phyloP scores from a whole-genome alignment of 2,113 vertebrate species.

The Ptilorrhoa leucosticta region DNA sequence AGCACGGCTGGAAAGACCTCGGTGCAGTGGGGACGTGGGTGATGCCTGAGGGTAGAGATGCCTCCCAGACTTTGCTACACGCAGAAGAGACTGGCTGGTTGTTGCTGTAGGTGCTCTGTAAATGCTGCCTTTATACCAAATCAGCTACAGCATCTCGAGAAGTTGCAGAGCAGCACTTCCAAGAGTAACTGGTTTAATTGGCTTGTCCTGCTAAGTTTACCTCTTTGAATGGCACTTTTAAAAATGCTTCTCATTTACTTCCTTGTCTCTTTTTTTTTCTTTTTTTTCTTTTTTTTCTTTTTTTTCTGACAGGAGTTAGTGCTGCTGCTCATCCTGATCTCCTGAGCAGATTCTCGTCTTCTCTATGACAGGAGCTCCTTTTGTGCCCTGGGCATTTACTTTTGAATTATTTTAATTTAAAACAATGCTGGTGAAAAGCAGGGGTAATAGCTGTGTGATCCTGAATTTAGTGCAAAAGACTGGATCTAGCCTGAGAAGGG shows the following conservation, averaged over 20 bases:
- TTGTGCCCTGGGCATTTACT: not conserved
- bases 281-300: not conserved
- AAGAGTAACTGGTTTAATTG: not conserved
- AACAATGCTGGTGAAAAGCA: not conserved
- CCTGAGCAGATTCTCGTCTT: not conserved
- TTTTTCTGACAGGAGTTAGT: not conserved
- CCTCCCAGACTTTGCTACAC: not conserved
- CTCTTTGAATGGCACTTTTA: not conserved
- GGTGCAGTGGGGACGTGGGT: not conserved
- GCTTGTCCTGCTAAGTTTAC: not conserved
- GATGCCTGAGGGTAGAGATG: not conserved
- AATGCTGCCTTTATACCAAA: not conserved
- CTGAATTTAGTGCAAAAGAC: not conserved
- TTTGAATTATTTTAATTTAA: not conserved
- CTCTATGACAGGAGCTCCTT: not conserved
- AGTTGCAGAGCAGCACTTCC: not conserved
- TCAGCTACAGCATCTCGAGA: not conserved
- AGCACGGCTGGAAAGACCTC: not conserved
- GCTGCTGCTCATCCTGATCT: not conserved
- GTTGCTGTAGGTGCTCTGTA: not conserved
- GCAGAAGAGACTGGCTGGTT: not conserved
- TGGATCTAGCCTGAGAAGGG: not conserved
- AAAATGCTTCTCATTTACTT: not conserved
- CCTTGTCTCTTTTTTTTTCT: not conserved
- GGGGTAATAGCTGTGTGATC: not conserved